phyloP scores from a whole-genome alignment of 2,888 invertebrate species.

The Hypomecis atomaria region DNA sequence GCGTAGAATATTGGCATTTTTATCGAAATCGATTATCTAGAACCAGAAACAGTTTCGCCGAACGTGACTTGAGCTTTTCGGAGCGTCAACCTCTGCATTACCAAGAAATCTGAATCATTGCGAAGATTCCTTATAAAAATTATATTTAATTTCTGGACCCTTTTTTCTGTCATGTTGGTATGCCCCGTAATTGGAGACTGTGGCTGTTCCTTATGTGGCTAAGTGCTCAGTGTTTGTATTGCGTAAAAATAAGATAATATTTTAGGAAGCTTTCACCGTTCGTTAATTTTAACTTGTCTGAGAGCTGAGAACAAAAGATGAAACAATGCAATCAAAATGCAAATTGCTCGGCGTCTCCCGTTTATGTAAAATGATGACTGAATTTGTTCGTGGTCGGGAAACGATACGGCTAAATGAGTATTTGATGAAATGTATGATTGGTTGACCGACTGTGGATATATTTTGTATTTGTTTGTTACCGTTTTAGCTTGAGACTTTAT shows the following conservation, averaged over 20 bases:
- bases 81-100: conserved; percentile 41
- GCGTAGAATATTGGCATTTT: conserved; percentile 38
- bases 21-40: conserved; percentile 45
- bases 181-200: conserved; percentile 45
- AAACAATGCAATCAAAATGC: not conserved
- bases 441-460: too few species aligned
- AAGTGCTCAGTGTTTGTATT: conserved; percentile 55
- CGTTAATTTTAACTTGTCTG: conserved; percentile 17
- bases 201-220: conserved; percentile 46
- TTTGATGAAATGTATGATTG: not conserved
- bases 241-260: conserved; percentile 19
- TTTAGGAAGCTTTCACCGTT: conserved; percentile 17
- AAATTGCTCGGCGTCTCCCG: not conserved
- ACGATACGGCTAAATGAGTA: too few species aligned
- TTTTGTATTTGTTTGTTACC: too few species aligned
- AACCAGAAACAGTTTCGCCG: conserved; percentile 43
- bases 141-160: conserved; percentile 37
- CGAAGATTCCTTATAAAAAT: conserved; percentile 50
- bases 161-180: conserved; percentile 46
- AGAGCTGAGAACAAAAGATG: conserved; percentile 12
- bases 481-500: too few species aligned
- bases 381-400: too few species aligned
- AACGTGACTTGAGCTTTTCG: conserved; percentile 32
- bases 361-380: not conserved
- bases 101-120: conserved; percentile 45